These are phyloP conservation scores for Agrotis ipsilon DNA, from an alignment of 2,888 invertebrate species.

Conservation along the genomic window DNA sequence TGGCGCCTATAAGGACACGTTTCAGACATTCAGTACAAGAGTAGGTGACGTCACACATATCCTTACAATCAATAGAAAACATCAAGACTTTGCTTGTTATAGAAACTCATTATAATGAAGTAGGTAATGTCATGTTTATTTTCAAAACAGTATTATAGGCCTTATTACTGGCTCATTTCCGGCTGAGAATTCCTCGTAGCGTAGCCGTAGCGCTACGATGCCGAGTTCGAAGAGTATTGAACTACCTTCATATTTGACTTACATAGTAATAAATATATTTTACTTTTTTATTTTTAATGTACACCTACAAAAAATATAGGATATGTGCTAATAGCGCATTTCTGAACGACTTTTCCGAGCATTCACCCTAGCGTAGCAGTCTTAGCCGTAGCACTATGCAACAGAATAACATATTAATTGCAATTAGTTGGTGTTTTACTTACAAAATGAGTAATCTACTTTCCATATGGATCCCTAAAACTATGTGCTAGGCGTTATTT, in stretches of 20 bases:
- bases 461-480: slow-evolving; percentile 2
- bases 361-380: no score
- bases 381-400: no score
- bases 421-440: no score
- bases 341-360: no score
- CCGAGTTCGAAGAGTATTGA: not conserved
- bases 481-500: not conserved
- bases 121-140: slow-evolving; percentile 22
- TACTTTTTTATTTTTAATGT: no score
- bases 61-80: slow-evolving; percentile 30
- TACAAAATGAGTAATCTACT: not conserved
- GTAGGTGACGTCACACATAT: slow-evolving; percentile 46
- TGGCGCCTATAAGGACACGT: slow-evolving; percentile 26
- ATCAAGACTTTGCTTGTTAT: slow-evolving; percentile 4
- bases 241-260: slow-evolving; percentile 1
- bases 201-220: slow-evolving; percentile 22
- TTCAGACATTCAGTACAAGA: slow-evolving; percentile 18
- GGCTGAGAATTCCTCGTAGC: slow-evolving; percentile 2
- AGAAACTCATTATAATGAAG: slow-evolving; percentile 30
- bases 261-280: no score
- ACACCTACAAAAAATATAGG: no score
- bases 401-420: no score
- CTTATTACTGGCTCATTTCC: slow-evolving; percentile 33
- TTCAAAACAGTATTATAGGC: not conserved
- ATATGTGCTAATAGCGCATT: no score